phyloP scores from a whole-genome alignment of 2,888 invertebrate species.

The Temnothorax unifasciatus region DNA sequence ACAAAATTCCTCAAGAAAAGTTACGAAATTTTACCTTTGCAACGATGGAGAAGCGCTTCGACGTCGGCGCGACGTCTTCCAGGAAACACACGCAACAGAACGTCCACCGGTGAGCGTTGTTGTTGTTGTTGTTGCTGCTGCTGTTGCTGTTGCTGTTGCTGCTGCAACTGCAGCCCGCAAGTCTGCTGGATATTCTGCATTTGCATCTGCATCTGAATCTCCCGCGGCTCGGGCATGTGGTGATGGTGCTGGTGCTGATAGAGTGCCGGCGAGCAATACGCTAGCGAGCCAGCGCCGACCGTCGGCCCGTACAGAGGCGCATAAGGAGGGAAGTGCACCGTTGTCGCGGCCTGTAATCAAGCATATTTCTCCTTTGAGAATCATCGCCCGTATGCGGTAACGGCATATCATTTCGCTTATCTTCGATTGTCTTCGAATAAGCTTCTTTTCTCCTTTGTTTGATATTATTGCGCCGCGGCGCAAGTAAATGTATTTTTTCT shows the following conservation, averaged over 20 bases:
- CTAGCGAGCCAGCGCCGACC: conserved; percentile 78
- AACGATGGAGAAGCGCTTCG: conserved; percentile 93
- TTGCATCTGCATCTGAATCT: conserved; percentile 84
- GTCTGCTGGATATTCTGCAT: conserved; percentile 84
- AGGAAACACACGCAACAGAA: conserved; percentile 95
- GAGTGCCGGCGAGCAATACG: conserved; percentile 82
- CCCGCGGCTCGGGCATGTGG: conserved; percentile 82
- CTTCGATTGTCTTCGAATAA: background rate
- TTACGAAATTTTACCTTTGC: conserved; percentile 87
- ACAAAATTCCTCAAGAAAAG: background rate
- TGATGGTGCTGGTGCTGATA: conserved; percentile 84
- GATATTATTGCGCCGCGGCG: background rate
- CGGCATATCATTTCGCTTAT: background rate
- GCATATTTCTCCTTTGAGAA: conserved; percentile 4
- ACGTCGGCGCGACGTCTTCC: conserved; percentile 94
- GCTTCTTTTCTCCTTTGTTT: background rate
- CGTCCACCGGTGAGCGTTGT: conserved; percentile 93
- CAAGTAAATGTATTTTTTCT: background rate
- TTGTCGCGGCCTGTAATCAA: conserved; percentile 80
- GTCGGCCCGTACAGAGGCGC: conserved; percentile 83
- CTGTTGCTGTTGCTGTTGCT: conserved; percentile 80
- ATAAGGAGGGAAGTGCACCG: conserved; percentile 83
- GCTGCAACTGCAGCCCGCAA: conserved; percentile 81
- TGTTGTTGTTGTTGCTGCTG: conserved; percentile 80
- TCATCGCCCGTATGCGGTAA: background rate